These are phyloP conservation scores for Noctua janthe DNA, from an alignment of 2,888 invertebrate genomes.

Conservation along the genomic window DNA sequence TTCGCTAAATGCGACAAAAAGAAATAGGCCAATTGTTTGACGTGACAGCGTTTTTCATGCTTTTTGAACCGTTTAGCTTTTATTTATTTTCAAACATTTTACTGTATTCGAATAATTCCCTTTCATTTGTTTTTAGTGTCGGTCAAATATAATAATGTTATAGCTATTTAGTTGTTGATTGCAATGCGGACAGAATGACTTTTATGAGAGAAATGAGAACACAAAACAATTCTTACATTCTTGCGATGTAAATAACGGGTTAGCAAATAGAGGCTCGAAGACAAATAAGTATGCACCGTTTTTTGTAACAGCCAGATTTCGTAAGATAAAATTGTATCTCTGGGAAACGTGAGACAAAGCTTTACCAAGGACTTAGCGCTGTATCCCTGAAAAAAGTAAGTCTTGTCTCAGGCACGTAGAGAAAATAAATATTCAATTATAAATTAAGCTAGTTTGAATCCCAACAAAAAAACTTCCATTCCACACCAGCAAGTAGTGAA, in stretches of 20 bases:
- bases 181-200: not conserved
- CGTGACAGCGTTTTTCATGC: slow-evolving; percentile 9
- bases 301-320: slow-evolving; percentile 19
- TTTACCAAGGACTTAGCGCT: slow-evolving; percentile 8
- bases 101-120: not conserved
- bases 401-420: not conserved
- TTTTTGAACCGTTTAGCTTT: slow-evolving; percentile 3
- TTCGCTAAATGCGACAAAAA: not conserved
- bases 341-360: slow-evolving; percentile 42
- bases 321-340: slow-evolving; percentile 31
- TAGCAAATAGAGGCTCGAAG: not conserved
- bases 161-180: not conserved
- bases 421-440: slow-evolving; percentile 21
- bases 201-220: no score
- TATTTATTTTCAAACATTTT: not conserved
- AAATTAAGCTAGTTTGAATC: not conserved
- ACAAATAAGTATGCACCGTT: slow-evolving; percentile 3
- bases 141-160: not conserved
- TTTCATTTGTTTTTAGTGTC: not conserved
- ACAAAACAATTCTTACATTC: not conserved
- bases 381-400: slow-evolving; percentile 32
- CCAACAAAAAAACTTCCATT: not conserved
- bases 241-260: not conserved
- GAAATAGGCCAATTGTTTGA: slow-evolving; percentile 1
- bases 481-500: not conserved